Base-by-base conservation (phyloP, 2,888 invertebrate species). In the Coelinius sp. region DNA sequence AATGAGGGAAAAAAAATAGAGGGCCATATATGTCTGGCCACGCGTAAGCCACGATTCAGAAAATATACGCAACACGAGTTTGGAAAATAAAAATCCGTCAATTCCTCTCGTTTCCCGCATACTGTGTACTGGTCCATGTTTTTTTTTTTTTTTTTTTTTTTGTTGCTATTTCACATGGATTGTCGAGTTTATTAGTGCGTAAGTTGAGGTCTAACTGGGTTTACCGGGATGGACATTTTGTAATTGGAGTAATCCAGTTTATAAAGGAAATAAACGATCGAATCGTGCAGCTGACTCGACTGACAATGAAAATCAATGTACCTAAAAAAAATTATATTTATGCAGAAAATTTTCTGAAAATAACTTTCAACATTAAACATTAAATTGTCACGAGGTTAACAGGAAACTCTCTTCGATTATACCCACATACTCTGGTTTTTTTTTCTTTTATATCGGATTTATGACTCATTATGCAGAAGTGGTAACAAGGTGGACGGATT, bases 31-130 rank as follows among this genome's bases (percentile, higher is more conserved):
- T n/a, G 31, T 56, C 27, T 27, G 35, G 31, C 31, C 31, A 59
- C 35, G 35, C 59, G 31, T 12, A 35, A 31, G 59, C 59, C 31
- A 59, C 59, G n/a, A 25, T 17, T 59, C 56, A 56, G 56, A 56
- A 56, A 56, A 56, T 56, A 56, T 27, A 31, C 8, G 17, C 2
- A 56, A 14, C 7, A 14, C 44, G 3, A 31, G n/a, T 46, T n/a
- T 14, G 31, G 27, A 53, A 53, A 53, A 24, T 25, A 53, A 14
- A 56, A 53, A 53, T 7, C 1, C 6, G 14, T 27, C 24, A 24
- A 25, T 25, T 25, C 14, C 25, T 14, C 10, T 24, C 2, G 6
- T 46, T 14, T 31, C 1, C 14, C 14, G 14, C 1, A 31, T 3
- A 7, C 10, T 0, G 27, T 46, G 6, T 14, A 46, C 4, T 46